Base-by-base conservation (phyloP, 2,888 invertebrate species). In the Sipha maydis region DNA sequence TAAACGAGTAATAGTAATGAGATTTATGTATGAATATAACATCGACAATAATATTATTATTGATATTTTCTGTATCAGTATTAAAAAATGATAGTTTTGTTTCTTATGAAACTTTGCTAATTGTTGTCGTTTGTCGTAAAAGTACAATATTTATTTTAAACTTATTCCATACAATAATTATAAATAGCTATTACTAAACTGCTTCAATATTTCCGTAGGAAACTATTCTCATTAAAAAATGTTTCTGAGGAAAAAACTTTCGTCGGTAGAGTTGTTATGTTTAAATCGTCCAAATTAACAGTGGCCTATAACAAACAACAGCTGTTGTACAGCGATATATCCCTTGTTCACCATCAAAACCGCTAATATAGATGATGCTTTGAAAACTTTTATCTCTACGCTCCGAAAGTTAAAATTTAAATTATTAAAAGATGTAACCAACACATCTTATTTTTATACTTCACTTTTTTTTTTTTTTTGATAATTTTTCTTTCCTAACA, bases 281-380 rank as follows among this genome's bases (percentile, higher is more conserved):
- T 84, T 84, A 84, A 84, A 84, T 84, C 41, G 84, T 76, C 67
- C 61, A 84, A 84, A 84, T 84, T 84, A 84, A 84, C 76, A 84
- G 76, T 84, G 25, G 38, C 76, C 67, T 77, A 61, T 77, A 41
- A 76, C 77, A 48, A 48, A 67, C 85, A 77, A 67, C 85, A 61
- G 84, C 31, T 80, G 69, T 82, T 76, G 75, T 84, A 76, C 61
- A 61, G 75, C 73, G 83, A 83, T 83, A 67, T 76, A 41, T 84
- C 84, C 84, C 84, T 75, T 76, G 21, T 76, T 76, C 56, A 31
- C 41, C 28, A 67, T 67, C 41, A 31, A 31, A 67, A 77, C 67
- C n/a, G 9, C 85, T 41, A 77, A 84, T 84, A 84, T 76, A 84
- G 61, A 7, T 21, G 61, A 7, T 28, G 61, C 28, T 34, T 61